Evolutionary conservation across 2,797 vertebrate species (phyloP).

Genomic region (Dryobates pubescens): DNA sequence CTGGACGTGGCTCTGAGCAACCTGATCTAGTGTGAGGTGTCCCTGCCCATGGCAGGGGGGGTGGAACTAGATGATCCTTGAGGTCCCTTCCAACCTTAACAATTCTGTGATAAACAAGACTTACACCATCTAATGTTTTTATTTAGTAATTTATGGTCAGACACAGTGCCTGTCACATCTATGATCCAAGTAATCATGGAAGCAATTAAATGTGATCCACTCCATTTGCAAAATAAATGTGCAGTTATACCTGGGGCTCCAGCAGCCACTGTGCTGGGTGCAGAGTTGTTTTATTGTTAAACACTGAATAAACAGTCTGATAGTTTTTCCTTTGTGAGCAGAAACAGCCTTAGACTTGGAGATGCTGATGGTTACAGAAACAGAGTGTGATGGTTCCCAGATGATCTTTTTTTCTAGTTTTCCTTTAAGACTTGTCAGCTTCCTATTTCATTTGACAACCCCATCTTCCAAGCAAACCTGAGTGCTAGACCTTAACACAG

Average conservation of each 20-base stretch:
- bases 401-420: not conserved
- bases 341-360: not conserved
- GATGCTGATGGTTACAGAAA: accelerated
- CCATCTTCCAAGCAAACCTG: not conserved
- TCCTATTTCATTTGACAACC: not conserved
- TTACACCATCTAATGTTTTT: conserved; percentile 52
- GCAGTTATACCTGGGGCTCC: not conserved
- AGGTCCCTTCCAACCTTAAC: too few species aligned
- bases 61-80: too few species aligned
- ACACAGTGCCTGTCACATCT: conserved; percentile 36
- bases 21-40: too few species aligned
- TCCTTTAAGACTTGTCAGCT: not conserved
- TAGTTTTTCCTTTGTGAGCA: not conserved
- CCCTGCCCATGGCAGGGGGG: too few species aligned
- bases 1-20: too few species aligned
- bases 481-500: not conserved
- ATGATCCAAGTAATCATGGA: conserved; percentile 1
- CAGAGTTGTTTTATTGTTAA: not conserved
- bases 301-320: not conserved
- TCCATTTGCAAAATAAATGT: conserved; percentile 6
- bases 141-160: conserved; percentile 59
- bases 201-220: conserved; percentile 33
- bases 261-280: not conserved
- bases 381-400: not conserved
- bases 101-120: not conserved